Percentiles rank a stretch among this genome's conserved stretches.
phyloP scores from a whole-genome alignment of 2,888 invertebrate genomes.

The Parthenolecanium corni region DNA sequence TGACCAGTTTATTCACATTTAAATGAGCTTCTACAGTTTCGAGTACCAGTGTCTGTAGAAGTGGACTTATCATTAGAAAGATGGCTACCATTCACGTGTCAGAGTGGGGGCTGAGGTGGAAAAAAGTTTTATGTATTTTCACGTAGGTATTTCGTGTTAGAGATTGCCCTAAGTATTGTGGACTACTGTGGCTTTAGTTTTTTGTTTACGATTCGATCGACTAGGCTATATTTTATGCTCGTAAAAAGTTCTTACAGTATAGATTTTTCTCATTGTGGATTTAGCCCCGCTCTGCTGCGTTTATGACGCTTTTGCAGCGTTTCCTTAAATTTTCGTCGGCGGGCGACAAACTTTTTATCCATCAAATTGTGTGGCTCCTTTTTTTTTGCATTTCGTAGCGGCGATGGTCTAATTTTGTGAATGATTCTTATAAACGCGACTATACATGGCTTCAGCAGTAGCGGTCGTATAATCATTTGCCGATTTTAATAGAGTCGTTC shows the following conservation, averaged over 20 bases:
- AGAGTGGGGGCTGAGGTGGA: too few species aligned
- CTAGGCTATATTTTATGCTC: constrained; percentile 24
- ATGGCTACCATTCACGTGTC: too few species aligned
- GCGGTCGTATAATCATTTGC: constrained; percentile 17
- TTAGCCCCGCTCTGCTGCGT: neutral
- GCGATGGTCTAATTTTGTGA: constrained; percentile 17
- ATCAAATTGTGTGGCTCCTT: neutral
- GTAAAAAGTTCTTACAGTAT: constrained; percentile 13
- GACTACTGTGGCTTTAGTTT: too few species aligned
- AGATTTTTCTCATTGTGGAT: neutral
- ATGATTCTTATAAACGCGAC: constrained; percentile 27
- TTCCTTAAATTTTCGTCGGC: neutral
- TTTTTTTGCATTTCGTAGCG: constrained; percentile 6
- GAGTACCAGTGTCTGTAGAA: too few species aligned
- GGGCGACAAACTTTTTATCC: neutral
- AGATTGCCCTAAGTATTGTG: too few species aligned
- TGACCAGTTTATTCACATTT: too few species aligned
- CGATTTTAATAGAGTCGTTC: constrained; percentile 24
- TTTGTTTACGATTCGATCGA: constrained; percentile 17
- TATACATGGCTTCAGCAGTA: constrained; percentile 23
- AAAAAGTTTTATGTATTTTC: too few species aligned
- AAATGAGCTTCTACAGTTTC: too few species aligned
- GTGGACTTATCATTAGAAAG: too few species aligned
- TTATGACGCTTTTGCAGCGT: neutral
- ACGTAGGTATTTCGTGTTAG: too few species aligned